These are phyloP conservation scores for Hafferia zeledoni DNA, from an alignment of 2,797 vertebrate species.

Conservation along the genomic window DNA sequence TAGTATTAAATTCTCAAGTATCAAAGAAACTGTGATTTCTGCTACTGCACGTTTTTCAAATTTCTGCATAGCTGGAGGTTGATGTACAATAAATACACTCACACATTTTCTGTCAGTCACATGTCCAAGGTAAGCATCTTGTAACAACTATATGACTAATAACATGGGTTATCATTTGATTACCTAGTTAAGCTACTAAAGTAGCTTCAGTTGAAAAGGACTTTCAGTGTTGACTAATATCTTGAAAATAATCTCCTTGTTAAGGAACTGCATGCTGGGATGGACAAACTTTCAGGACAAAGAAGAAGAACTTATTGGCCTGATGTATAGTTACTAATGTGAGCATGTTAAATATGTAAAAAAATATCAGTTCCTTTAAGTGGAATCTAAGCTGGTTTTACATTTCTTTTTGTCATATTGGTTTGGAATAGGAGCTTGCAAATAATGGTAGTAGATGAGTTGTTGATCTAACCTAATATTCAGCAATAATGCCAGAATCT, in stretches of 20 bases:
- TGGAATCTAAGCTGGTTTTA: not conserved
- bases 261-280: not conserved
- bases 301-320: not conserved
- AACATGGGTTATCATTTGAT: not conserved
- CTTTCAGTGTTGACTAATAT: not conserved
- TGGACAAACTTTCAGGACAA: not conserved
- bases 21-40: not conserved
- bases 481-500: not conserved
- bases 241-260: not conserved
- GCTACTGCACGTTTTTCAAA: not conserved
- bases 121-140: not conserved
- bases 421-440: not conserved
- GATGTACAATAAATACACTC: not conserved
- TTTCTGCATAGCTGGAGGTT: not conserved
- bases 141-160: not conserved
- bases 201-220: not conserved
- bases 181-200: not conserved
- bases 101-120: not conserved
- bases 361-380: not conserved
- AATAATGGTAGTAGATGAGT: not conserved
- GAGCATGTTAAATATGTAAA: accelerated
- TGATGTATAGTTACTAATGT: not conserved
- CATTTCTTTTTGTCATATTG: not conserved
- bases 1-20: not conserved
- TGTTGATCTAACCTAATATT: not conserved